phyloP scores from a whole-genome alignment of 2,113 vertebrate species.

The Tenebrosternarchus preto region DNA sequence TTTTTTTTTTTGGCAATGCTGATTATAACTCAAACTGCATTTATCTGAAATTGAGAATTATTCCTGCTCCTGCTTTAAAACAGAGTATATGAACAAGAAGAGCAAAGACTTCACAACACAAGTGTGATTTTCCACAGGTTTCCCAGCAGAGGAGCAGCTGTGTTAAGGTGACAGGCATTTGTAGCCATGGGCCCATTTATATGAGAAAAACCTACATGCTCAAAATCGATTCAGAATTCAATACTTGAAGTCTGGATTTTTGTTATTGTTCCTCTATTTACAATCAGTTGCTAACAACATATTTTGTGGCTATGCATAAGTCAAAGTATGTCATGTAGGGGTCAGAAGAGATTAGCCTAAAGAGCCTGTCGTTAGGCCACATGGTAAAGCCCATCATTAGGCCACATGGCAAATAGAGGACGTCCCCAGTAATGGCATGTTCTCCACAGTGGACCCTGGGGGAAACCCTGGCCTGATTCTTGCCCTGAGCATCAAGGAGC shows the following conservation, averaged over 20 bases:
- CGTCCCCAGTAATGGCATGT: no score
- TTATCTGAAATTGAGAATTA: no score
- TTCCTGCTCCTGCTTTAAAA: background rate
- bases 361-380: no score
- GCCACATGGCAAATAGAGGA: background rate
- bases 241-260: no score
- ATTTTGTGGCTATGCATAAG: background rate
- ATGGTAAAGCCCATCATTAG: background rate
- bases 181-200: background rate
- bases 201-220: background rate
- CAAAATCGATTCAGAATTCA: background rate
- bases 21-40: background rate
- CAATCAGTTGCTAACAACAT: no score
- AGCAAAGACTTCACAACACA: background rate
- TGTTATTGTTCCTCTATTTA: no score
- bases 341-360: conserved; percentile 3
- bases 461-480: no score
- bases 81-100: background rate
- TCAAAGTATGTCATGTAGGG: background rate
- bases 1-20: background rate
- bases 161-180: background rate
- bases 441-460: conserved; percentile 13
- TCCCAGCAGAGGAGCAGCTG: background rate
- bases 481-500: no score
- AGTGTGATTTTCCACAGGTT: background rate